Percentiles rank a stretch among this genome's conserved stretches.
Conservation (phyloP, 2,113 vertebrate genomes). For the Columba livia region DNA sequence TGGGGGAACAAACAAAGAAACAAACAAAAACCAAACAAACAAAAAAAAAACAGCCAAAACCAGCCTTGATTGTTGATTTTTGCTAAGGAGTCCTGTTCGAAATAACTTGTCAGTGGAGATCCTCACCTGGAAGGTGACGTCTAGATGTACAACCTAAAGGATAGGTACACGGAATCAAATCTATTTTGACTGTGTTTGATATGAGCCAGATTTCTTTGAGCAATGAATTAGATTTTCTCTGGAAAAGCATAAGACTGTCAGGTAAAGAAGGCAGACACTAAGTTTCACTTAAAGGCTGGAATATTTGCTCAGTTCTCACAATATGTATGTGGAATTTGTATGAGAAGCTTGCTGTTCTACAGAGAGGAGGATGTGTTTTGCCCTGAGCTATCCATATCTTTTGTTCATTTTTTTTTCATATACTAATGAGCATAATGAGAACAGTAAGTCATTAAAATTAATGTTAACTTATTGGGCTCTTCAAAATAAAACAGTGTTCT, state of each 20-base stretch:
- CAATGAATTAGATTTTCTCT: not conserved
- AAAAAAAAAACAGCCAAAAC: not conserved
- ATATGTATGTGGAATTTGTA: not conserved
- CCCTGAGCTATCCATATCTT: not conserved
- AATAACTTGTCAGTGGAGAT: not conserved
- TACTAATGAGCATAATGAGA: not conserved
- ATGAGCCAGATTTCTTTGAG: not conserved
- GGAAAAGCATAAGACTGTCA: not conserved
- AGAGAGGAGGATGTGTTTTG: not conserved
- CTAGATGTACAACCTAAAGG: not conserved
- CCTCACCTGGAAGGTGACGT: not conserved
- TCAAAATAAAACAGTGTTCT: not conserved
- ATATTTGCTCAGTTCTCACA: not conserved
- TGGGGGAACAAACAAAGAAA: too few relatives aligned
- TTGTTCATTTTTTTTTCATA: not conserved
- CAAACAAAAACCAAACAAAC: too few relatives aligned
- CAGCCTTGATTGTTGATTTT: not conserved
- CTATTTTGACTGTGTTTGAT: not conserved
- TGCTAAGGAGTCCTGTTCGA: not conserved
- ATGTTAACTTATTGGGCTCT: not conserved
- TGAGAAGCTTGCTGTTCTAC: not conserved
- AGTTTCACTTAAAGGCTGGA: not conserved
- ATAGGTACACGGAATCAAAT: not conserved
- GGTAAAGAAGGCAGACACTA: not conserved
- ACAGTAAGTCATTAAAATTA: not conserved